phyloP scores from a whole-genome alignment of 2,888 invertebrate genomes.

The Troides helena region DNA sequence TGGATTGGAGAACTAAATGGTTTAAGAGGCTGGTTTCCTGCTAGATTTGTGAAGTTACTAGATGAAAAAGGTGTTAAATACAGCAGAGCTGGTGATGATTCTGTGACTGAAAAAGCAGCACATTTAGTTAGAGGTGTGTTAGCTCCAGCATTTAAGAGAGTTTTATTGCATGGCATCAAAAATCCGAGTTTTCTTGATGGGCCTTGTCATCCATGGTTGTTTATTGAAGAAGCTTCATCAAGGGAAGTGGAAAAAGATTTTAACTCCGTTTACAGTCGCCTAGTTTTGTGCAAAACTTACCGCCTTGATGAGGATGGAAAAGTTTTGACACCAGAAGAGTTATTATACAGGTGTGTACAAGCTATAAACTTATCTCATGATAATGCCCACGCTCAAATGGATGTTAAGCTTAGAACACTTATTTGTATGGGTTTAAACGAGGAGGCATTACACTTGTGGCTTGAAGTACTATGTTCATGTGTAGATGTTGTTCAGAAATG shows the following conservation, averaged over 20 bases:
- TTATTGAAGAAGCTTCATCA: slow-evolving; percentile 98
- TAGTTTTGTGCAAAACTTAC: slow-evolving; percentile 98
- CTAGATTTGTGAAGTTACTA: slow-evolving; percentile 96
- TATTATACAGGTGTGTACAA: slow-evolving; percentile 96
- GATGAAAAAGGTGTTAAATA: slow-evolving; percentile 91
- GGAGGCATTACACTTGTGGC: slow-evolving; percentile 98
- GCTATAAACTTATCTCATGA: slow-evolving; percentile 97
- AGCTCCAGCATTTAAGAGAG: slow-evolving; percentile 95
- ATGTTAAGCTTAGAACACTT: slow-evolving; percentile 96
- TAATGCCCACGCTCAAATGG: slow-evolving; percentile 98
- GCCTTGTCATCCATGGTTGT: slow-evolving; percentile 98
- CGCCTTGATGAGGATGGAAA: slow-evolving; percentile 99
- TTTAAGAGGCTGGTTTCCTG: slow-evolving; percentile 97
- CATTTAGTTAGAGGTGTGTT: slow-evolving; percentile 97
- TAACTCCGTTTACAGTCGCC: slow-evolving; percentile 97
- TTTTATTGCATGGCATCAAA: slow-evolving; percentile 96
- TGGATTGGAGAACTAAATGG: slow-evolving; percentile 99
- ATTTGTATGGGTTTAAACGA: slow-evolving; percentile 98
- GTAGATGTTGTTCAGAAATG: slow-evolving; percentile 97
- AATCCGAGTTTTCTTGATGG: slow-evolving; percentile 94
- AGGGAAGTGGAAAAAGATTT: slow-evolving; percentile 98
- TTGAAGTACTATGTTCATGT: slow-evolving; percentile 97
- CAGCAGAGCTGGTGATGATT: slow-evolving; percentile 97
- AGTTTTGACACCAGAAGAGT: slow-evolving; percentile 98
- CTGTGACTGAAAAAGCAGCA: slow-evolving; percentile 97